Base-by-base conservation (phyloP, 1,140 invertebrate species). In the Papilio glaucus region DNA sequence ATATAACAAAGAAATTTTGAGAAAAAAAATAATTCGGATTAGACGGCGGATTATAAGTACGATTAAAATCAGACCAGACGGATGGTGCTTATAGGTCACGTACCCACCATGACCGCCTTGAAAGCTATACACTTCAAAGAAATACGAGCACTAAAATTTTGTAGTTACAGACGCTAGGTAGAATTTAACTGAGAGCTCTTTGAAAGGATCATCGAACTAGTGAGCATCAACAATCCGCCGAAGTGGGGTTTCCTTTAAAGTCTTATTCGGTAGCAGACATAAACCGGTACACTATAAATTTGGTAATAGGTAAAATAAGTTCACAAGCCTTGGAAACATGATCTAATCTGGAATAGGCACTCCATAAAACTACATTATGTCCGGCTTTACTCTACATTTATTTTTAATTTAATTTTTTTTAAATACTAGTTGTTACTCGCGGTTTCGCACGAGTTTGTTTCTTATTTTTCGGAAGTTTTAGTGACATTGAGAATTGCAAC, bases 71-170 rank as follows among this genome's bases (percentile, higher is more conserved):
- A 26, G 49, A 57, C 45, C 49, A 57, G 49, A 12, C 49, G n/a
- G 49, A 4, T 24, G 21, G 24, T 13, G 49, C 21, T 57, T 57
- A 57, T 57, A 21, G 49, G 49, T 57, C 49, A 57, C 49, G 49
- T 57, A 57, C 24, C 10, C 49, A 53, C 18, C 12, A 24, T 21
- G 21, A 57, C 21, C 10, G 18, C 49, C 24, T 57, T 57, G 49
- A 57, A 57, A 57, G 49, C 18, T 57, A 24, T 24, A 21, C 49
- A 57, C 49, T 57, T 57, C 49, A 57, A 57, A 57, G 49, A 57
- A 24, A 26, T 57, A 57, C 21, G 49, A 57, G 49, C 21, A 24
- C 42, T 57, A 26, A 57, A 57, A 57, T 57, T 24, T 57, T 26
- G 49, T 57, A 57, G 49, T 57, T 57, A 26, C 49, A 24, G 21